Evolutionary conservation across 1,140 invertebrate genomes (phyloP).

Genomic region (Oryctes rhinoceros): DNA sequence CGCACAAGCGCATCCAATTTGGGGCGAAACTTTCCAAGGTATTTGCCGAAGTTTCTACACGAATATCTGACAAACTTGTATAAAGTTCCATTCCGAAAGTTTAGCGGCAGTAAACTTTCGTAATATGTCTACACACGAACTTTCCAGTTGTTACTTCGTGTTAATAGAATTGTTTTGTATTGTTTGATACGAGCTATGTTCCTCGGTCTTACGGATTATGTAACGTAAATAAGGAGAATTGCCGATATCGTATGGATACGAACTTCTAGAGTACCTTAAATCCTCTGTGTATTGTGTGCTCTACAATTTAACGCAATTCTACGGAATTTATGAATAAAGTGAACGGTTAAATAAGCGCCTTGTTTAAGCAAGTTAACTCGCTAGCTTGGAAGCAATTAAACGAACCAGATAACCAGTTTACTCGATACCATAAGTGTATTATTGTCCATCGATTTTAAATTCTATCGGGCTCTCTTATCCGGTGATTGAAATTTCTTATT

Average conservation of each 20-base stretch:
- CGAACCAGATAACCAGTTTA: no score
- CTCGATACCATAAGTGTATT: no score
- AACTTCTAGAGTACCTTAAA: no score
- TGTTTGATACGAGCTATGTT: constrained; percentile 24
- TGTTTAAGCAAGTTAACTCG: no score
- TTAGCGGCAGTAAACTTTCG: constrained; percentile 20
- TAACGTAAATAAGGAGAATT: neutral
- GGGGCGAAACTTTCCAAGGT: constrained; percentile 17
- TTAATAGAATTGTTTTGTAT: constrained; percentile 37
- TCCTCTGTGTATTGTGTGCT: no score
- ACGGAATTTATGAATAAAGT: no score
- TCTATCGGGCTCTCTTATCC: no score
- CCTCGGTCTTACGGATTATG: neutral
- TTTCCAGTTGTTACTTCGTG: constrained; percentile 25
- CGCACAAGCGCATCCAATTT: constrained; percentile 12
- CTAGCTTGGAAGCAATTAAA: no score
- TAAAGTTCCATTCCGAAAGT: constrained; percentile 30
- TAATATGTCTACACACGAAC: constrained; percentile 31
- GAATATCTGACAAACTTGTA: constrained; percentile 27
- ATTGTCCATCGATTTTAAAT: no score
- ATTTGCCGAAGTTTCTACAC: constrained; percentile 29
- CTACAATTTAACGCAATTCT: no score
- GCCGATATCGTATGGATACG: neutral
- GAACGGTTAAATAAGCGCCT: no score
- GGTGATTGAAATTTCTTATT: no score